Base-by-base conservation (phyloP, 2,113 vertebrate genomes). In the Dendrocopos noguchii region DNA sequence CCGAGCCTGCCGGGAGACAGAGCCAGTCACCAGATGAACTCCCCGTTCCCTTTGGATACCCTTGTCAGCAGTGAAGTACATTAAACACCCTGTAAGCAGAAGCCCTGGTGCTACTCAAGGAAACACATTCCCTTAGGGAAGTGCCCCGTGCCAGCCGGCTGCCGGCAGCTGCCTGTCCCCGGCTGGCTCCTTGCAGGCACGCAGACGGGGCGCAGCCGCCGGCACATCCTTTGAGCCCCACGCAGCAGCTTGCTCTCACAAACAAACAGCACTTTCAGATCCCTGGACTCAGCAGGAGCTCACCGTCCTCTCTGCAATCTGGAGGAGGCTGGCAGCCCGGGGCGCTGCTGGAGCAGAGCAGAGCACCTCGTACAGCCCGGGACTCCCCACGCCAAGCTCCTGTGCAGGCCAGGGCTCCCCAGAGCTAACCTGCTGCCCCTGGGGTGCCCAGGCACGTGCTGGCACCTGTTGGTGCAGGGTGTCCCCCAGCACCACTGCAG, bases 111-210 rank as follows among this genome's bases (percentile, higher is more conserved):
- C 39, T 77, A 31, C 36, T 27, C 1, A 2, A 66, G 56, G 77
- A 95, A 72, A 91, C 82, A 31, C 12, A 87, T 93, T 90, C 13
- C 71, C 89, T 85, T 79, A 57, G 29, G 36, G 46, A 92, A 52
- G 33, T 2, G 16, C 29, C 75, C 71, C 22, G 52, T 74, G 70
- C 63, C 53, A 72, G 36, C 60, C 57, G 44, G 66, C 81, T 88
- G 79, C 21, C 70, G 66, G 55, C 67, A 90, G n/a, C 50, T 82
- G 52, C 76, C 22, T 70, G 85, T 72, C n/a, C 34, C 9, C 59
- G 31, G n/a, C 39, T 87, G 53, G 10, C 57, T 79, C 56, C 84
- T 64, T 4, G 3, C 20, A 63, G 71, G 36, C 47, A 29, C 5
- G 67, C 24, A 87, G 53, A 47, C 61, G 89, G 63, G 66, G 81